Conservation (phyloP, 2,113 vertebrate species). For the Machaerirhynchus nigripectus region DNA sequence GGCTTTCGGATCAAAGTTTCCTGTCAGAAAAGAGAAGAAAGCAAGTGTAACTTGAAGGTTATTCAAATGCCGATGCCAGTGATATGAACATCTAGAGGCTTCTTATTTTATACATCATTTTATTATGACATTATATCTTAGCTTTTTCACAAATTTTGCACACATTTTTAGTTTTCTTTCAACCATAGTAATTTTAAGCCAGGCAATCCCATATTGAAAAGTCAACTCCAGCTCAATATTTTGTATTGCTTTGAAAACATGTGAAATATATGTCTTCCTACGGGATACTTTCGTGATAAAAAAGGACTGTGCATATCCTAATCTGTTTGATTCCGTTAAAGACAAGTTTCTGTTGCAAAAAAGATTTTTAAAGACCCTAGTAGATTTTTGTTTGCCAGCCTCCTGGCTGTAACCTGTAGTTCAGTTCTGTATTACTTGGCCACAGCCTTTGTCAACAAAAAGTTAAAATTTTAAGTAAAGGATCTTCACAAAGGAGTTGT, state of each 20-base stretch:
- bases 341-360: background rate
- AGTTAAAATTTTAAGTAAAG: background rate
- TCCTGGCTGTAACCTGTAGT: background rate
- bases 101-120: background rate
- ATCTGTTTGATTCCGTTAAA: background rate
- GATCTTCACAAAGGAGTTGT: background rate
- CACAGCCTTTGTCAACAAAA: background rate
- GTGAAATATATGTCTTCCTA: background rate
- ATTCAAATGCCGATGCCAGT: background rate
- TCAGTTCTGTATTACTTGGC: background rate
- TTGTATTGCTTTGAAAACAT: background rate
- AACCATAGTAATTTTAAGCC: background rate
- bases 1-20: slow-evolving; percentile 95
- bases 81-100: background rate
- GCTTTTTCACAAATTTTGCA: background rate
- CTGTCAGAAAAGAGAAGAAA: slow-evolving; percentile 64
- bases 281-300: background rate
- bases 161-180: background rate
- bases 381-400: background rate
- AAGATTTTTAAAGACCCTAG: background rate
- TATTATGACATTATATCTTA: background rate
- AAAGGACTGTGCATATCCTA: background rate
- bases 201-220: background rate
- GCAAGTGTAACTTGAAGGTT: background rate
- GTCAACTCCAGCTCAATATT: background rate